Base-by-base conservation (phyloP, 2,797 vertebrate genomes). In the Chromobotia macracanthus region DNA sequence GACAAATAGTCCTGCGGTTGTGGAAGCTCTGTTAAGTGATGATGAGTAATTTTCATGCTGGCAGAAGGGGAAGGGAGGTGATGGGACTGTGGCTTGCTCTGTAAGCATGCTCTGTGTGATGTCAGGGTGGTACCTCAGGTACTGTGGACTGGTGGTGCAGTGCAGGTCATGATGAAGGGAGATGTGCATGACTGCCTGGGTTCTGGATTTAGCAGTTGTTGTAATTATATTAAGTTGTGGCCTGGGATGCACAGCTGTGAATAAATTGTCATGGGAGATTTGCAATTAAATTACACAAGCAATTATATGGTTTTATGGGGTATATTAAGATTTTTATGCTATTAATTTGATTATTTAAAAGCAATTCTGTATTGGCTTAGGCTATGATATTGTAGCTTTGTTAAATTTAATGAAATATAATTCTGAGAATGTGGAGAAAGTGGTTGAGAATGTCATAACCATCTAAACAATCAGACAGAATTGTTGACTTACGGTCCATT, bases 11-110 rank as follows among this genome's bases (percentile, higher is more conserved):
- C 82, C 70, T 85, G 56, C 51, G 78, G 75, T 84, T 89, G 81
- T 88, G 89, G 90, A 91, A 90, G 85, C 87, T 89, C 87, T 84
- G 55, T 75, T 80, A 79, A 67, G 25, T 58, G 48, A 18, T 63
- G 38, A 31, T 60, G 23, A 56, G 78, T 68, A 3, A n/a, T 56
- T 64, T 68, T 66, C 31, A 61, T 46, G 28, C 55, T 77, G 73
- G 66, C 21, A 75, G 55, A 41, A n/a, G n/a, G n/a, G 31, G 13
- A 1, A 44, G 21, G 12, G 1, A 21, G 19, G 56, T n/a, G n/a
- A n/a, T n/a, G n/a, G n/a, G n/a, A n/a, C 28, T 28, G 28, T 28
- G 82, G 73, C 61, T 65, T 89, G 86, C 86, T 89, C 84, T 84
- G 82, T 81, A 70, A 86, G 89, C 88, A 90, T 87, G 88, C 76